Evolutionary conservation across 2,113 vertebrate genomes (phyloP), one percentile per base, ranked within the genome.

Genomic region (Ailurus styani): DNA sequence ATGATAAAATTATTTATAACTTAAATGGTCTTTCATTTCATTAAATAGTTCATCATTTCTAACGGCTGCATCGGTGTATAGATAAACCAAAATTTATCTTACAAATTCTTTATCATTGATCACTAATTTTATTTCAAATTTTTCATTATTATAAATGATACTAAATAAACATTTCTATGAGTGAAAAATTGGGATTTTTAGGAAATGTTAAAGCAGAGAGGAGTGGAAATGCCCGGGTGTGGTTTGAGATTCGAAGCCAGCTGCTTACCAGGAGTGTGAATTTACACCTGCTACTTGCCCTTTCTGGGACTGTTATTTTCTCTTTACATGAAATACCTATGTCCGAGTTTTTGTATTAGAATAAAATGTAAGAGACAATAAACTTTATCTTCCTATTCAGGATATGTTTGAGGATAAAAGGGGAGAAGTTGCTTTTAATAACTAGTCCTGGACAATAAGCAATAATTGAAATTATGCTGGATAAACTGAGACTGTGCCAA

Each of bases 1-100:
- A 42, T 42, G 40, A 73, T 14, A 27, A 42, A 73, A 73, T 73
- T 40, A 40, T 72, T 27, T 77, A 57, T 88, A 42, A 81, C 62
- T 40, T 64, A 42, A 87, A 42, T 37, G 34, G 17, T n/a, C 52
- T 95, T 84, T 40, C 68, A 75, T 47, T 8, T 87, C 18, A 18
- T 82, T 97, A 96, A 72, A 52, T 40, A 55, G 18, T 78, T 72
- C 37, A 91, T 92, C 11, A 40, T 70, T 95, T 96, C 72, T 95
- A 73, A n/a, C 95, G 54, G 37, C 21, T 88, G 10, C 11, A 21
- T 25, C 15, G 42, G 12, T 45, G 83, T 54, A 81, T 8, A 87
- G 50, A 84, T 66, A n/a, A 21, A 72, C 11, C 62, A 81, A 55
- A 96, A 93, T 50, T 73, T 96, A 95, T 87, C 81, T 87, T 40